These are phyloP conservation scores for Echinops telfairi DNA, from an alignment of 2,113 vertebrate genomes.

Conservation along the genomic window DNA sequence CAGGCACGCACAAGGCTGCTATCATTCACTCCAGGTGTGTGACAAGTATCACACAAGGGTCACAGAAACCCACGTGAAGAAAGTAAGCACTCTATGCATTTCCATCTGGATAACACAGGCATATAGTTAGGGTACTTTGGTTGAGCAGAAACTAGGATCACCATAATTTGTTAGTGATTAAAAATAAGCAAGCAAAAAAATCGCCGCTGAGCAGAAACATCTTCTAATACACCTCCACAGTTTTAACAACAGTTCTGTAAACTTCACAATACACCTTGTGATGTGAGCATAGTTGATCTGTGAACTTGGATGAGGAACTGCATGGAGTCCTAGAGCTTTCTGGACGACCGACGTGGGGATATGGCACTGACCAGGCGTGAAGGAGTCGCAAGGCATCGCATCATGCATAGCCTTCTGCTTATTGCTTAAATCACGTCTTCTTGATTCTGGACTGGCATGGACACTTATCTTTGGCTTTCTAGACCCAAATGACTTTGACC, in stretches of 20 bases:
- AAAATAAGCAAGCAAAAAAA: background rate
- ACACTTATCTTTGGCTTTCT: slow-evolving; percentile 87
- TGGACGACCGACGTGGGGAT: background rate
- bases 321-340: background rate
- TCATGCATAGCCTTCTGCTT: background rate
- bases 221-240: slow-evolving; percentile 42
- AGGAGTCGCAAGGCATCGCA: background rate
- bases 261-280: slow-evolving; percentile 48
- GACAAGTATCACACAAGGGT: slow-evolving; percentile 47
- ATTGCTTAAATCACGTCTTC: slow-evolving; percentile 74
- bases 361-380: background rate
- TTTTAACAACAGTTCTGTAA: slow-evolving; percentile 66
- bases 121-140: slow-evolving; percentile 65
- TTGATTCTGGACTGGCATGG: slow-evolving; percentile 67
- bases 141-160: slow-evolving; percentile 72
- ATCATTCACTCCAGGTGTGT: background rate
- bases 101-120: slow-evolving; percentile 71
- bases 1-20: background rate
- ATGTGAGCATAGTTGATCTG: background rate
- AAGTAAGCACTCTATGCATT: slow-evolving; percentile 78
- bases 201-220: slow-evolving; percentile 47
- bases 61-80: slow-evolving; percentile 52
- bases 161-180: slow-evolving; percentile 37
- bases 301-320: background rate
- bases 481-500: slow-evolving; percentile 42